Percentiles rank a stretch among this genome's conserved stretches.
These are phyloP conservation scores for Hypsibius dujardini DNA, from an alignment of 1,140 invertebrate genomes.

Conservation along the genomic window DNA sequence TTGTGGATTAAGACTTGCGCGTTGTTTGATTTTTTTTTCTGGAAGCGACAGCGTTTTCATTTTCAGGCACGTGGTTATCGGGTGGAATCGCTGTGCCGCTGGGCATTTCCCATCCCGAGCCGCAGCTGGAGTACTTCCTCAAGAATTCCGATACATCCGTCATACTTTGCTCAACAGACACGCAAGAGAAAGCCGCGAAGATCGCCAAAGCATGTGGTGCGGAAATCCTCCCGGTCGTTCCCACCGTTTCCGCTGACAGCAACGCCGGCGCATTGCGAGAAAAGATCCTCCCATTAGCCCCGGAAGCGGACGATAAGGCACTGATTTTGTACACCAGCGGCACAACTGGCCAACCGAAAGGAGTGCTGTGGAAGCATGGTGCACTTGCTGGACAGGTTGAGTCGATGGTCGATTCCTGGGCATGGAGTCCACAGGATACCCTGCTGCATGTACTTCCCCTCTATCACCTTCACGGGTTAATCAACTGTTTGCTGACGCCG, in stretches of 20 bases:
- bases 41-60: too few relatives aligned
- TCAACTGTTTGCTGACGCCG: constrained; percentile 60
- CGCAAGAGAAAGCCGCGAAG: not conserved
- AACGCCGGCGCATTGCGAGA: not conserved
- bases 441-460: constrained; percentile 63
- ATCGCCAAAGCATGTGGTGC: not conserved
- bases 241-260: not conserved
- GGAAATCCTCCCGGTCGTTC: not conserved
- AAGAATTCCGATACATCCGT: not conserved
- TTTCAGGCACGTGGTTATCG: too few relatives aligned
- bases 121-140: constrained; percentile 5
- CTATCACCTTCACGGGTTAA: constrained; percentile 68
- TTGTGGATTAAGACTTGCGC: too few relatives aligned
- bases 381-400: constrained; percentile 40
- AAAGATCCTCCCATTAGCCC: not conserved
- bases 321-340: constrained; percentile 73
- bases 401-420: constrained; percentile 52
- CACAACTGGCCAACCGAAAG: constrained; percentile 62
- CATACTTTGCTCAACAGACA: not conserved
- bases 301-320: constrained; percentile 33
- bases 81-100: not conserved
- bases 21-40: too few relatives aligned
- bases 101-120: not conserved
- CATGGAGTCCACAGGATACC: constrained; percentile 46
- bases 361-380: constrained; percentile 1